Evolutionary conservation across 2,797 vertebrate genomes (phyloP), one percentile per base, ranked within the genome.

Genomic region (Sebastes oblongus): DNA sequence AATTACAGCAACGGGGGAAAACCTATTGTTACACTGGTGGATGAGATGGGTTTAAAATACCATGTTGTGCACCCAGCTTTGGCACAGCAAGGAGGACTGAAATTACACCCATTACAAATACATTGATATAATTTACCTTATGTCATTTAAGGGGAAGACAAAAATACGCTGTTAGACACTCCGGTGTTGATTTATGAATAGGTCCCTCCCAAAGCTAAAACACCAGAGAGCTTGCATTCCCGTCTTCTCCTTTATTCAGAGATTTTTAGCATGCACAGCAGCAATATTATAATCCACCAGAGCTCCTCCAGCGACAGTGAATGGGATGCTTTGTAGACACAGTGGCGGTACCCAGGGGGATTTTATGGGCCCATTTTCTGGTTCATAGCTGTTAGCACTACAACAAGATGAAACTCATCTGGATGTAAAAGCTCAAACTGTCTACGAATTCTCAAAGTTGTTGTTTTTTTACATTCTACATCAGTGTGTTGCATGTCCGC

Each of bases 381-480:
- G 81, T 91, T 90, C 79, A 77, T 83, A 84, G 81, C 86, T 83
- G 90, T 90, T 92, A 91, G 78, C 78, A 61, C 52, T 76, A 89
- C 86, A 86, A 84, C 85, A 80, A 87, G 79, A 90, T 88, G 84
- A 88, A 90, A 84, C 84, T 89, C 83, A 89, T 92, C 72, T 83
- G 79, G 75, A 90, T 89, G 88, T 87, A 86, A 82, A 85, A 80
- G 83, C 76, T 87, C 71, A 89, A 83, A 80, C 72, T 30, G 4
- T 85, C 73, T 73, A 72, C 77, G 80, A 86, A 84, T 85, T 84
- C 78, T 86, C 77, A 74, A 78, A 81, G 62, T 81, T 66, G 13
- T 76, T 42, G 0, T 42, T 42, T 22, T 74, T 24, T 70, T 18
- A 27, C 32, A 73, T 80, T 81, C 60, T 56, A 65, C 67, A 68